phyloP scores from a whole-genome alignment of 1,140 invertebrate genomes.

The Acromyrmex charruanus region DNA sequence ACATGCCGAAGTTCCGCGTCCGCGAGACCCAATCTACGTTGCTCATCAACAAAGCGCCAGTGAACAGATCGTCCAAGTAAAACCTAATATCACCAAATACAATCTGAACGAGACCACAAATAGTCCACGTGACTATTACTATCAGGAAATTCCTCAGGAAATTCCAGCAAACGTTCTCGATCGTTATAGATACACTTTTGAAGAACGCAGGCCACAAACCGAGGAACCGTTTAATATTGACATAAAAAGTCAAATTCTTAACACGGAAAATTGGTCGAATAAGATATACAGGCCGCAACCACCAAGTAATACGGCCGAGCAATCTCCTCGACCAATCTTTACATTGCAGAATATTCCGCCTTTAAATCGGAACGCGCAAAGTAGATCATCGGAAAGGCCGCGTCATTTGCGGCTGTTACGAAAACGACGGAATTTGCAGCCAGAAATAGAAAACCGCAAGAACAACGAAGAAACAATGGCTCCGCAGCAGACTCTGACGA shows the following conservation, averaged over 20 bases:
- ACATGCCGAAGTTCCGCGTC: background rate
- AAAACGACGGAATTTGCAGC: background rate
- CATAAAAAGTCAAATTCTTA: background rate
- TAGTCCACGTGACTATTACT: background rate
- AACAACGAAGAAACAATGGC: background rate
- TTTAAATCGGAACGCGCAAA: background rate
- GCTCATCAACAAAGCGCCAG: constrained; percentile 8
- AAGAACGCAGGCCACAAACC: background rate
- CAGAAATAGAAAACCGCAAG: background rate
- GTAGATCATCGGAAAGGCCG: background rate
- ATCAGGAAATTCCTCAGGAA: background rate
- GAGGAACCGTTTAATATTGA: background rate
- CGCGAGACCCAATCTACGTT: background rate
- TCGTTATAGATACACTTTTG: constrained; percentile 26
- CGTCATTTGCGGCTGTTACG: background rate
- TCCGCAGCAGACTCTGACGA: background rate
- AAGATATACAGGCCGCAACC: background rate
- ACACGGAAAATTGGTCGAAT: constrained; percentile 30
- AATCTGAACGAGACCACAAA: constrained; percentile 18
- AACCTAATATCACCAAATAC: constrained; percentile 6
- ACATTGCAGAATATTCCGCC: background rate
- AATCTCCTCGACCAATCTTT: background rate
- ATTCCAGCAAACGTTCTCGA: constrained; percentile 3
- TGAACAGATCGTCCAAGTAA: background rate
- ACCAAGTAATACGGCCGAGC: background rate